Evolutionary conservation across 2,888 invertebrate genomes (phyloP), one percentile per base, ranked within the genome.

Genomic region (Punctoribates punctum): DNA sequence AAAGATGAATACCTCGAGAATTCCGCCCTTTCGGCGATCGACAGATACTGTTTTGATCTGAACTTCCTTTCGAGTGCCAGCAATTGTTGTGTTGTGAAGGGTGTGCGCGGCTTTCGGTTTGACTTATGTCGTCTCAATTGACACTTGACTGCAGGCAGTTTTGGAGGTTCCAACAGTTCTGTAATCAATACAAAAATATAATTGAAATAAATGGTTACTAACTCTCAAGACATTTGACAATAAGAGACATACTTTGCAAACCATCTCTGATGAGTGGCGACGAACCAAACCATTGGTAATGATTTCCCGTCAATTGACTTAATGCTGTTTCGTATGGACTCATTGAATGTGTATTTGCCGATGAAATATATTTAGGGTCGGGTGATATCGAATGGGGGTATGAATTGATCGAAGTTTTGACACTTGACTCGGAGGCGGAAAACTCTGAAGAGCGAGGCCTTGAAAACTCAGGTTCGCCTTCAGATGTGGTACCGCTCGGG

Each of bases 31-130:
- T 96, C 96, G 3, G 95, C 94, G 83, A 96, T 96, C 83, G 94
- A 94, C 82, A 96, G 87, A 85, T 96, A 96, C 85, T 95, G 95
- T 84, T 95, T 96, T 83, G 94, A 91, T 73, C 93, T 87, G 86
- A 96, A 96, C 85, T 96, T 96, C 85, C 93, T 90, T 86, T 96
- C 96, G 81, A 96, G 85, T 0, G 94, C 91, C 80, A 94, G 86
- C 77, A 96, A 88, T 83, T 96, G 96, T 83, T 94, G 93, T 38
- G 95, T 94, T 70, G 94, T 95, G 87, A 96, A 96, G 15, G 96
- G 96, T n/a, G 96, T 96, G 76, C 96, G 87, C 0, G 96, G 96
- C 83, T 96, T 96, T 80, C 96, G 87, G 87, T 96, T 96, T n/a
- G 94, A 94, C 84, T 96, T 96, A 88, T 96, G 96, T 83, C 95